Conservation (phyloP, 2,113 vertebrate species). For the Silurus glanis region DNA sequence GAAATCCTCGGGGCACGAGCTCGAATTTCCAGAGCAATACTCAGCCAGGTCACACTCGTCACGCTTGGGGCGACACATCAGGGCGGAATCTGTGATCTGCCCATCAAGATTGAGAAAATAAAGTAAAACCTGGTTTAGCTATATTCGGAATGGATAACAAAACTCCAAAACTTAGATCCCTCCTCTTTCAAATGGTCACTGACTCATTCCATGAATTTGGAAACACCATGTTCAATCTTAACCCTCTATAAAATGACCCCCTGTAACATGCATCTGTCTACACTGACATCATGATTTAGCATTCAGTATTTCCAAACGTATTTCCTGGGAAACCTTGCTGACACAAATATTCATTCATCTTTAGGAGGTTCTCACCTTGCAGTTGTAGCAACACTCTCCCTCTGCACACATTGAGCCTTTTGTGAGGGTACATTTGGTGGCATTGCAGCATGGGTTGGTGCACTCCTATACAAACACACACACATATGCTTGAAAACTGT, state of each 20-base stretch:
- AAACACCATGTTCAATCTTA: no score
- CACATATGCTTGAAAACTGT: background rate
- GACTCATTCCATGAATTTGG: no score
- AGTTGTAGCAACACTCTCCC: constrained; percentile 73
- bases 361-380: constrained; percentile 65
- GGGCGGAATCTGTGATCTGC: constrained; percentile 71
- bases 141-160: background rate
- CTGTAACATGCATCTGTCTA: no score
- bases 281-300: no score
- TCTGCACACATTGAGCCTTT: constrained; percentile 62
- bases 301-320: no score
- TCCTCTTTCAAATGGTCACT: no score
- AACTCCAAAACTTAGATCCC: no score
- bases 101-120: background rate
- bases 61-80: constrained; percentile 71
- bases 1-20: constrained; percentile 75
- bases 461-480: constrained; percentile 66
- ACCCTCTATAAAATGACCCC: no score
- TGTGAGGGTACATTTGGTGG: constrained; percentile 66
- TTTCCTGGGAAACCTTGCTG: no score
- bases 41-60: constrained; percentile 87
- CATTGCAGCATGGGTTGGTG: constrained; percentile 73
- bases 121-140: background rate
- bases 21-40: constrained; percentile 79
- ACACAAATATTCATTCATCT: background rate